A percentile compares a stretch with the other conserved stretches of the same genome.
Conservation (phyloP, 2,113 vertebrate genomes). For the Cervus canadensis region DNA sequence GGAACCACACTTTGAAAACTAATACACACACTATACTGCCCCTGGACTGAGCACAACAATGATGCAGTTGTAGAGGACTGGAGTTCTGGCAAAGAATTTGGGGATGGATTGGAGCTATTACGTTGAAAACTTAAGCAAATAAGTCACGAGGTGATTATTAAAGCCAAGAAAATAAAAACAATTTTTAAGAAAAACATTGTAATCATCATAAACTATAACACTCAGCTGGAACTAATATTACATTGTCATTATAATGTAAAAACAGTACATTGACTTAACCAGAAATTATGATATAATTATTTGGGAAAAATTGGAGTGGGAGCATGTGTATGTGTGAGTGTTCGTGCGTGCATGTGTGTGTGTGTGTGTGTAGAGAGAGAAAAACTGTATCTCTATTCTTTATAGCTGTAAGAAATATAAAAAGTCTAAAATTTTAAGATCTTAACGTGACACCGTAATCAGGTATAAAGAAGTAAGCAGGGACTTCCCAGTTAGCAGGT, state of each 20-base stretch:
- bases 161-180: conserved; percentile 12
- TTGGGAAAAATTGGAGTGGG: background rate
- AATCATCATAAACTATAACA: conserved; percentile 29
- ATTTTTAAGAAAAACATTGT: conserved; percentile 34
- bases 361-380: background rate
- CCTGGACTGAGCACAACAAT: background rate
- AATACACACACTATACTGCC: background rate
- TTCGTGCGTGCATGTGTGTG: background rate
- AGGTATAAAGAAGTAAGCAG: background rate
- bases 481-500: background rate
- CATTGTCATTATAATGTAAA: conserved; percentile 27
- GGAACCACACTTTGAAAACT: background rate
- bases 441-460: background rate
- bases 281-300: conserved; percentile 47
- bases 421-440: background rate
- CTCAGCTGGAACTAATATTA: conserved; percentile 39
- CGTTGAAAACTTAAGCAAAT: conserved; percentile 22
- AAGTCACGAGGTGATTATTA: conserved; percentile 19
- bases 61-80: background rate
- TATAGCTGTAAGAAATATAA: background rate
- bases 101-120: background rate
- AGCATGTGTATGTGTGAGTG: background rate
- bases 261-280: conserved; percentile 19
- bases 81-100: background rate
- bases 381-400: background rate